phyloP scores from a whole-genome alignment of 1,140 invertebrate genomes.

The Drosophila arawakana region DNA sequence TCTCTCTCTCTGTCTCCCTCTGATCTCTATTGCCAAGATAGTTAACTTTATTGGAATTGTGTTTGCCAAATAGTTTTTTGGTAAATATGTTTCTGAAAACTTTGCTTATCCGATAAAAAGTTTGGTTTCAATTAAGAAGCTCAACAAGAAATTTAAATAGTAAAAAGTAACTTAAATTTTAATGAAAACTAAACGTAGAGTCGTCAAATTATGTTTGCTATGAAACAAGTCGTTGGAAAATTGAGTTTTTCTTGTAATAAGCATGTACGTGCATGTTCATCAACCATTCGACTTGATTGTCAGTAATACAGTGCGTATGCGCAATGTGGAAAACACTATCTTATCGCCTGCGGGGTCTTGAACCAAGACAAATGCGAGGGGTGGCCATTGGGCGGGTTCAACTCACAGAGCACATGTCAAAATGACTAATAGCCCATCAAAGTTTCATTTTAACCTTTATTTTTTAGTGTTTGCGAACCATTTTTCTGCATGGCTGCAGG shows the following conservation, averaged over 20 bases:
- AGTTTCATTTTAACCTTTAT: constrained; percentile 71
- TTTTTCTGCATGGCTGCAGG: constrained; percentile 20
- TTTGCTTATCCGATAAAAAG: constrained; percentile 14
- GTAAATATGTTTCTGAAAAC: constrained; percentile 15
- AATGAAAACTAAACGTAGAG: neutral
- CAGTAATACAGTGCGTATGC: constrained; percentile 47
- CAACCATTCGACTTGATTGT: constrained; percentile 7
- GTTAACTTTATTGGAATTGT: constrained; percentile 32
- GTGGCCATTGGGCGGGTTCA: neutral
- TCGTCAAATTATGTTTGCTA: too few relatives aligned
- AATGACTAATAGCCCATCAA: constrained; percentile 80
- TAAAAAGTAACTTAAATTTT: neutral
- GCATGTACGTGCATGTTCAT: constrained; percentile 1
- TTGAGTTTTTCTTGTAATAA: neutral
- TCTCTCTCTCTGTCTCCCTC: neutral
- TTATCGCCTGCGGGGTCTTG: constrained; percentile 39
- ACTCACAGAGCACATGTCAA: constrained; percentile 64
- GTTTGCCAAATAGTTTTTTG: constrained; percentile 28
- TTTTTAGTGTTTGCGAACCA: constrained; percentile 13
- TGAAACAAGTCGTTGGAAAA: neutral
- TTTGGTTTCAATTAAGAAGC: constrained; percentile 17
- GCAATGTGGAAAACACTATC: constrained; percentile 32
- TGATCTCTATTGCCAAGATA: constrained; percentile 32
- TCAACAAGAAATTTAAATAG: constrained; percentile 9
- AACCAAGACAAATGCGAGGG: constrained; percentile 60